Evolutionary conservation across 2,888 invertebrate genomes (phyloP).

Genomic region (Himalopsyche japonica): DNA sequence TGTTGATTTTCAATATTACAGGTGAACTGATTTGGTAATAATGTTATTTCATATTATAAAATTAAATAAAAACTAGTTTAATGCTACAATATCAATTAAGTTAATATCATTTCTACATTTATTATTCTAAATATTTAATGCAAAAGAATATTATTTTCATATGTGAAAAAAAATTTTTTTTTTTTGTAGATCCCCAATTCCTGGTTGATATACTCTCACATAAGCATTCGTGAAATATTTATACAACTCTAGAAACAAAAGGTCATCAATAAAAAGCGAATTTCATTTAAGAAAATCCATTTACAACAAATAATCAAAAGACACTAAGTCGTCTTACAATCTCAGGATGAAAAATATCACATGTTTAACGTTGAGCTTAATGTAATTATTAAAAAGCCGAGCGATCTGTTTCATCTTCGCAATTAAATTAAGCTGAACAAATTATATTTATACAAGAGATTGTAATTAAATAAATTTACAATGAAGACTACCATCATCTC

Average conservation of each 20-base stretch:
- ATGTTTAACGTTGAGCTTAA: conserved; percentile 62
- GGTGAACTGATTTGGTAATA: background rate
- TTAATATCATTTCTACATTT: conserved; percentile 31
- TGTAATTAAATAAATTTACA: conserved; percentile 5
- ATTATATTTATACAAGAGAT: conserved; percentile 4
- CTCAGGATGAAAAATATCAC: conserved; percentile 54
- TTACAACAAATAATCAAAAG: conserved; percentile 7
- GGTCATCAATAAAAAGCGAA: conserved; percentile 1
- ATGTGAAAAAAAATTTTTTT: background rate
- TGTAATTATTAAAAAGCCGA: conserved; percentile 46
- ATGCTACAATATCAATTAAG: conserved; percentile 36
- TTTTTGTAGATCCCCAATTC: background rate
- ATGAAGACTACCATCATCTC: background rate
- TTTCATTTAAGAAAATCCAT: background rate
- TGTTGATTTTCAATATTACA: background rate
- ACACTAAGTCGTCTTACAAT: conserved; percentile 27
- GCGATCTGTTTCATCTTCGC: background rate
- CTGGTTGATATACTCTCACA: background rate
- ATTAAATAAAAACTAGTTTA: conserved; percentile 3
- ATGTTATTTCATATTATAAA: background rate
- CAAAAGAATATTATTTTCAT: conserved; percentile 5
- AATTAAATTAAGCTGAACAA: conserved; percentile 59
- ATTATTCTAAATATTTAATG: conserved; percentile 26
- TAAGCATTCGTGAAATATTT: background rate
- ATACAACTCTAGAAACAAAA: conserved; percentile 1